Evolutionary conservation across 2,797 vertebrate genomes (phyloP), one percentile per base, ranked within the genome.

Genomic region (Crenuchus spilurus): DNA sequence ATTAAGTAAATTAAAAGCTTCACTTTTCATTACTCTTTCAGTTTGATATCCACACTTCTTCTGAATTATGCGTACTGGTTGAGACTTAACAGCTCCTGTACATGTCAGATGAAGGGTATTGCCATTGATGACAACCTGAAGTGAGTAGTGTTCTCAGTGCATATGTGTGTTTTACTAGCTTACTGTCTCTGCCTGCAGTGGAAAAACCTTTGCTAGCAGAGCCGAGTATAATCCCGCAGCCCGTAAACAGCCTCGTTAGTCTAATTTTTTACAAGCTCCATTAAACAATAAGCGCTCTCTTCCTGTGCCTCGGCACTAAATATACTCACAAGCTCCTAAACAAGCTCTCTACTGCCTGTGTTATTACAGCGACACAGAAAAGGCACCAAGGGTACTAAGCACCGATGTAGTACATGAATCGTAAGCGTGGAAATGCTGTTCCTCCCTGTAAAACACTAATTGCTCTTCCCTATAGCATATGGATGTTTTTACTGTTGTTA

Each of bases 281-380:
- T 91, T 90, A 83, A 90, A 85, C 82, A 78, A 87, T 82, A 84
- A 86, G 81, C 82, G 85, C 66, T 74, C 54, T 82, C 83, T 90
- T 90, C 87, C 87, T 90, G 87, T 85, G 76, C 79, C 72, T 68
- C 28, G 37, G 52, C 11, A 24, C 54, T 28, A 72, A 55, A 61
- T 61, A 62, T 49, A 78, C 37, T 46, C 31, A 14, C 48, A 31
- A 18, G 37, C 24, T 72, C 60, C 62, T 26, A 44, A 70, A 63
- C 37, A 1, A 8, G 18, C 42, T 51, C 13, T 31, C 31, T 49
- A 31, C 48, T 48, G 44, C 46, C 64, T 67, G 49, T 54, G 30
- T 65, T 78, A 58, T 58, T 35, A 73, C 10, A n/a, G 9, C 14
- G 35, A 54, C 31, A 22, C 54, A 61, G 64, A 70, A 78, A 67